These are phyloP conservation scores for Drosophila nebulosa DNA, from an alignment of 1,140 invertebrate species.

Conservation along the genomic window DNA sequence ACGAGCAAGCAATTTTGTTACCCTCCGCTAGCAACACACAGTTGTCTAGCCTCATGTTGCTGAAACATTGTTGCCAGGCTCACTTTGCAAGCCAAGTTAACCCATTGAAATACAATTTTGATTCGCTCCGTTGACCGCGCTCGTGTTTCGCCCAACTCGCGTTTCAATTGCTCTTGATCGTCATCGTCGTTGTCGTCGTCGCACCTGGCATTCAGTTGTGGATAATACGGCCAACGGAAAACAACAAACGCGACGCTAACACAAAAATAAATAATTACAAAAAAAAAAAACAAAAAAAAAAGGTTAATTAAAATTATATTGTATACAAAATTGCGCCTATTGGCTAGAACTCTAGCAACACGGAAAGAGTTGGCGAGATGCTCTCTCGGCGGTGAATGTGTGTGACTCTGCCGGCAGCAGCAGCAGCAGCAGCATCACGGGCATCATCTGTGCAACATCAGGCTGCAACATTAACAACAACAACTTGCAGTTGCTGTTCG, in stretches of 20 bases:
- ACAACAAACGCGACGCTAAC: slow-evolving; percentile 51
- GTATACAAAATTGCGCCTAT: slow-evolving; percentile 15
- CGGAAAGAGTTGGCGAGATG: slow-evolving; percentile 10
- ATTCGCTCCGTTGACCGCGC: slow-evolving; percentile 27
- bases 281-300: not conserved
- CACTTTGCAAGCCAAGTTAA: slow-evolving; percentile 39
- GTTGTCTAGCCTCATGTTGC: not conserved
- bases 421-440: not conserved
- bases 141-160: not conserved
- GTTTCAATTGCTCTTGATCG: slow-evolving; percentile 42
- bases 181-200: slow-evolving; percentile 25
- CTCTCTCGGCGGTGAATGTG: not conserved
- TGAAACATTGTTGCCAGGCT: not conserved
- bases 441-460: slow-evolving; percentile 26
- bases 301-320: slow-evolving; percentile 20
- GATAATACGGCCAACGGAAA: slow-evolving; percentile 57
- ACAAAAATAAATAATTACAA: not conserved
- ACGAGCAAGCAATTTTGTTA: no score
- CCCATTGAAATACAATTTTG: slow-evolving; percentile 48
- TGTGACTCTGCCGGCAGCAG: not conserved
- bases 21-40: not conserved
- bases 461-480: slow-evolving; percentile 29
- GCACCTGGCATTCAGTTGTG: slow-evolving; percentile 71
- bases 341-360: slow-evolving; percentile 43
- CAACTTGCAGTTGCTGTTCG: slow-evolving; percentile 62